Conservation (phyloP, 1,140 invertebrate genomes). For the Pomacea maculata region DNA sequence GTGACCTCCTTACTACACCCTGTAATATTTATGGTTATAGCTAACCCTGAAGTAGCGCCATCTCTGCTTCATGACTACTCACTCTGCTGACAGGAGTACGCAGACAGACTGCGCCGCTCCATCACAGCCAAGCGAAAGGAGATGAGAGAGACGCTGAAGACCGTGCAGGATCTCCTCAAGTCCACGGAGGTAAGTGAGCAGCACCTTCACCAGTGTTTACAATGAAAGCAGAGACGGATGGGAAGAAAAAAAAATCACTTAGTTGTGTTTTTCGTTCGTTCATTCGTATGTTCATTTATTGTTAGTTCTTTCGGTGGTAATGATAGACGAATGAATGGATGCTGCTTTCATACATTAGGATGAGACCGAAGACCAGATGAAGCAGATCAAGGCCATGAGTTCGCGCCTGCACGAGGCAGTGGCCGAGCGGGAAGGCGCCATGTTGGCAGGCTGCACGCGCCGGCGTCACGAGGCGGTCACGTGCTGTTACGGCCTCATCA, state of each 20-base stretch:
- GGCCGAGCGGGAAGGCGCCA: constrained; percentile 21
- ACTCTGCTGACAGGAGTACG: constrained; percentile 17
- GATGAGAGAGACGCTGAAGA: constrained; percentile 23
- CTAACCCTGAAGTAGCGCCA: too few relatives aligned
- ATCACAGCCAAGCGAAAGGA: constrained; percentile 27
- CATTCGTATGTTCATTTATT: too few relatives aligned
- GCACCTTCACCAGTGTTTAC: background rate
- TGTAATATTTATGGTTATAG: too few relatives aligned
- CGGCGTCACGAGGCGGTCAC: constrained; percentile 31
- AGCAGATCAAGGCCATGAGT: constrained; percentile 25
- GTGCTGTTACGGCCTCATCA: constrained; percentile 22
- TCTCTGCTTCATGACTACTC: too few relatives aligned
- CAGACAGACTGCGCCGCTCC: constrained; percentile 22
- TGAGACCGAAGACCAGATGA: constrained; percentile 31
- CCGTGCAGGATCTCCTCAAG: constrained; percentile 25
- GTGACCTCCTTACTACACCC: too few relatives aligned
- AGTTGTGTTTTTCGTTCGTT: too few relatives aligned
- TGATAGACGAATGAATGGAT: background rate
- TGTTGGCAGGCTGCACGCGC: constrained; percentile 14
- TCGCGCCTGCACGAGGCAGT: constrained; percentile 26
- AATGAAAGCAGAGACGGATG: too few relatives aligned
- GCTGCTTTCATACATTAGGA: constrained; percentile 7
- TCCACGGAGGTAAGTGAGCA: constrained; percentile 25
- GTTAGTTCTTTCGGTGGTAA: too few relatives aligned
- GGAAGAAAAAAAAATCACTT: too few relatives aligned